Evolutionary conservation across 2,113 vertebrate species (phyloP).

Genomic region (Hipposideros armiger): DNA sequence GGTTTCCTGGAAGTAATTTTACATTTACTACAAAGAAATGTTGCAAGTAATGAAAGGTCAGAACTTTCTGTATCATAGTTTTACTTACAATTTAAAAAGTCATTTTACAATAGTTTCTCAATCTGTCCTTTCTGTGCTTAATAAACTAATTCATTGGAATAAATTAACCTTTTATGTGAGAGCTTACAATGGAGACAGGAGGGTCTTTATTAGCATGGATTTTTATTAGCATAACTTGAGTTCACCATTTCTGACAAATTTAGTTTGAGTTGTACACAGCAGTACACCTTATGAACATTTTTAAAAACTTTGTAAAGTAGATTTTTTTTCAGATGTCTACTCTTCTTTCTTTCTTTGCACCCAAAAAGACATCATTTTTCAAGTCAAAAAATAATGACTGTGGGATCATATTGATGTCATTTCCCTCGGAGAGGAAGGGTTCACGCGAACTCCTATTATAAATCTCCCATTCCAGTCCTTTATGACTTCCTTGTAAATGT

Average conservation of each 20-base stretch:
- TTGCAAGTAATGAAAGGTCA: background rate
- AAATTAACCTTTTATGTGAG: conserved; percentile 58
- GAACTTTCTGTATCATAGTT: conserved; percentile 44
- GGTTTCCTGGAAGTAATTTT: conserved; percentile 15
- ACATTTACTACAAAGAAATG: background rate
- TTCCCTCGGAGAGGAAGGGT: background rate
- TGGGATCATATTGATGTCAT: background rate
- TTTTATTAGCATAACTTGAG: background rate
- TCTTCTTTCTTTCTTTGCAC: background rate
- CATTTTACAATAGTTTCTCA: conserved; percentile 46
- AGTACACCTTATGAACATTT: background rate
- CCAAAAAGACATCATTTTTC: background rate
- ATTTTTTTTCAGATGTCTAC: conserved; percentile 41
- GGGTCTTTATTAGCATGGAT: background rate
- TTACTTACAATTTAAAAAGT: conserved; percentile 21
- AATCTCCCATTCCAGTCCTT: background rate
- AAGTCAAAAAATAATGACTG: conserved; percentile 9
- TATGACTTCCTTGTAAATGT: background rate
- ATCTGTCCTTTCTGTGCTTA: conserved; percentile 47
- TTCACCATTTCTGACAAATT: conserved; percentile 23
- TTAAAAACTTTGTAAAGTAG: background rate
- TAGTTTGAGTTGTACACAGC: background rate
- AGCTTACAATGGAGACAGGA: background rate
- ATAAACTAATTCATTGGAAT: conserved; percentile 64
- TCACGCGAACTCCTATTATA: background rate